Evolutionary conservation across 2,888 invertebrate genomes (phyloP).

Genomic region (Argyresthia albistria): DNA sequence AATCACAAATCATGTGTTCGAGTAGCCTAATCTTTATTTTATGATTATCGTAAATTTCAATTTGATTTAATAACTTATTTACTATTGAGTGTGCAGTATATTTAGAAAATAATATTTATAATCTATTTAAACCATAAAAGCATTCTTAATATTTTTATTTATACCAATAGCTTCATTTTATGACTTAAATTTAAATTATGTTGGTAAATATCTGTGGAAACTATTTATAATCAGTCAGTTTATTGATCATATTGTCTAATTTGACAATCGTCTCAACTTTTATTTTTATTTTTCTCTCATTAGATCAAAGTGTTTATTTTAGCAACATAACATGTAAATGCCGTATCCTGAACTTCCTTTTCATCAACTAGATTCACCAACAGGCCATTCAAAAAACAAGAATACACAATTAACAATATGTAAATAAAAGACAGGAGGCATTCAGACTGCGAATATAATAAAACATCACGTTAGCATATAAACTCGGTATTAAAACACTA

Average conservation of each 20-base stretch:
- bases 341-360: neutral
- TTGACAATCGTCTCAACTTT: too few relatives aligned
- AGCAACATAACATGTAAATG: neutral
- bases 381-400: neutral
- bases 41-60: slow-evolving; percentile 62
- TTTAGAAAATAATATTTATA: slow-evolving; percentile 45
- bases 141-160: slow-evolving; percentile 26
- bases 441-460: neutral
- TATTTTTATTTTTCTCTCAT: too few relatives aligned
- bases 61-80: slow-evolving; percentile 66
- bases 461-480: neutral
- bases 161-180: neutral
- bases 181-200: neutral
- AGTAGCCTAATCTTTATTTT: slow-evolving; percentile 58
- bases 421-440: neutral
- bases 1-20: slow-evolving; percentile 41
- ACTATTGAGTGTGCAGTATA: slow-evolving; percentile 32
- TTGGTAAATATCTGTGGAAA: neutral
- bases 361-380: neutral
- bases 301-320: too few relatives aligned
- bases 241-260: too few relatives aligned
- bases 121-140: slow-evolving; percentile 31
- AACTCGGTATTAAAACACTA: neutral
- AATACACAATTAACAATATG: neutral
- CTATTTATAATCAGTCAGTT: neutral